Conservation (phyloP, 1,140 invertebrate genomes). For the Bradynema listronoti region DNA sequence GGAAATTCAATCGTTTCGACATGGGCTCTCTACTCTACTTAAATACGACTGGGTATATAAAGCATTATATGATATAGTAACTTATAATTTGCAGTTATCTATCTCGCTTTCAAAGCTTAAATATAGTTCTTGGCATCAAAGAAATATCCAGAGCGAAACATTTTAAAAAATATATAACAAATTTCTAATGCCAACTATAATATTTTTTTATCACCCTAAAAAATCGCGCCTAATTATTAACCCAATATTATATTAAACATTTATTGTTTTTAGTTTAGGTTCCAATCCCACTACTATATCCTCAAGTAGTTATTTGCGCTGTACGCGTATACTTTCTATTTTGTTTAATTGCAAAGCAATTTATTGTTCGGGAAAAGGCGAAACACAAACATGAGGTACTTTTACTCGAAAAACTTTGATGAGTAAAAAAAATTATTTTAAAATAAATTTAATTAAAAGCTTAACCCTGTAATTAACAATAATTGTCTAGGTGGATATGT, state of each 20-base stretch:
- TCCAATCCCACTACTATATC: slow-evolving; percentile 50
- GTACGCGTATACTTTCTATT: slow-evolving; percentile 54
- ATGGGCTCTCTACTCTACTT: slow-evolving; percentile 37
- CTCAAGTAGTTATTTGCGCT: slow-evolving; percentile 53
- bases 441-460: slow-evolving; percentile 1
- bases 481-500: slow-evolving; percentile 51
- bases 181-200: slow-evolving; percentile 1
- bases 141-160: too few relatives aligned
- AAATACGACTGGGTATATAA: slow-evolving; percentile 49
- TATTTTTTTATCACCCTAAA: too few relatives aligned
- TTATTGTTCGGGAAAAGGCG: slow-evolving; percentile 24
- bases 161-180: not conserved
- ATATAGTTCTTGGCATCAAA: too few relatives aligned
- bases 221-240: too few relatives aligned
- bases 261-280: too few relatives aligned
- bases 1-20: slow-evolving; percentile 48
- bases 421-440: not conserved
- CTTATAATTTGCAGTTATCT: too few relatives aligned
- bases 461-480: too few relatives aligned
- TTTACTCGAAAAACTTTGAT: not conserved
- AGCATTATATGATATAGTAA: too few relatives aligned
- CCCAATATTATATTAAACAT: too few relatives aligned
- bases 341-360: slow-evolving; percentile 48
- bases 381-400: slow-evolving; percentile 23
- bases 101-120: too few relatives aligned